Evolutionary conservation across 2,888 invertebrate species (phyloP).

Genomic region (Lordiphosa fenestrarum): DNA sequence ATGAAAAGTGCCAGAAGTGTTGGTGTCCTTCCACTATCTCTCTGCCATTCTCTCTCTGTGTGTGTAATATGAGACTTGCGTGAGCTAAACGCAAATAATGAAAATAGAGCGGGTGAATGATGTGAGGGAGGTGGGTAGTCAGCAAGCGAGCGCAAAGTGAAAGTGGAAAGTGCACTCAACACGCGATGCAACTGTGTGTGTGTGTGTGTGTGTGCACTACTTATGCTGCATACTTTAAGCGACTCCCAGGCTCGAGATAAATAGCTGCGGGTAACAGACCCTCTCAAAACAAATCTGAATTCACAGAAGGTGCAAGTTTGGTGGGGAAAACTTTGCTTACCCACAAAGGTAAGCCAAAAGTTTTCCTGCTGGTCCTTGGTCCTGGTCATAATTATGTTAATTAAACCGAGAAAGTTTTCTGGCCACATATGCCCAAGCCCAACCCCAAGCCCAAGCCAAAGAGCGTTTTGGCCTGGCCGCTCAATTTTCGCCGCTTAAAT

Average conservation of each 20-base stretch:
- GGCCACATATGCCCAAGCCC: conserved; percentile 35
- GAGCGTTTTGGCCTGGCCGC: conserved; percentile 1
- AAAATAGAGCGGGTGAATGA: conserved; percentile 40
- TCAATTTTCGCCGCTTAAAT: conserved; percentile 48
- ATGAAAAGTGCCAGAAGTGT: conserved; percentile 42
- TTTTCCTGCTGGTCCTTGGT: conserved; percentile 10
- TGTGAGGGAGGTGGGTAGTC: conserved; percentile 42
- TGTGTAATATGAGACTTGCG: conserved; percentile 53
- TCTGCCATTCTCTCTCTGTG: conserved; percentile 7
- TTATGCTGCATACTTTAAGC: conserved; percentile 57
- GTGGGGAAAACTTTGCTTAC: conserved; percentile 27
- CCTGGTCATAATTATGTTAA: conserved; percentile 58
- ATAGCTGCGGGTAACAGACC: conserved; percentile 55
- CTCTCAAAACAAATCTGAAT: conserved; percentile 35
- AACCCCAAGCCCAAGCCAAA: conserved; percentile 9
- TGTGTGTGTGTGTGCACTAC: conserved; percentile 28
- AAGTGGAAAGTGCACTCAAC: conserved; percentile 70
- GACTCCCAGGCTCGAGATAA: conserved; percentile 59
- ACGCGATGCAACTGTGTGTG: conserved; percentile 27
- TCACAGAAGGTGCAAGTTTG: conserved; percentile 23
- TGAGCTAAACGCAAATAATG: conserved; percentile 66
- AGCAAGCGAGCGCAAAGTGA: conserved; percentile 69
- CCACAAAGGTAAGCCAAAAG: conserved; percentile 34
- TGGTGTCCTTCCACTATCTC: conserved; percentile 2
- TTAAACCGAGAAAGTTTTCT: conserved; percentile 46